Conservation (phyloP, 2,888 invertebrate genomes). For the Brenthis ino region DNA sequence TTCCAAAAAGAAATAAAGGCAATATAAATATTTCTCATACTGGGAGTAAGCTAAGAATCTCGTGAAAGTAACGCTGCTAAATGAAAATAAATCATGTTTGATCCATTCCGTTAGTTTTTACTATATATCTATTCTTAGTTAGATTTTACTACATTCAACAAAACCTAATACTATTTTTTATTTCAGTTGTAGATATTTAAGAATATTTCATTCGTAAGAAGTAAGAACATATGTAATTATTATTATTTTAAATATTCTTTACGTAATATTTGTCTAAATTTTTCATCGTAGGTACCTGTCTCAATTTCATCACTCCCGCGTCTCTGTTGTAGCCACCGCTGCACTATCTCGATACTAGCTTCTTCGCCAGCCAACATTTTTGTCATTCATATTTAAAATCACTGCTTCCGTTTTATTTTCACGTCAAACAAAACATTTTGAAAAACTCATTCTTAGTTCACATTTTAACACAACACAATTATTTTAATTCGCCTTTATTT, state of each 20-base stretch:
- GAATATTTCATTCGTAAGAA: too few relatives aligned
- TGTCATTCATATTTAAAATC: constrained; percentile 56
- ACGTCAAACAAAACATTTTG: constrained; percentile 7
- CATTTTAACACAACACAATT: constrained; percentile 8
- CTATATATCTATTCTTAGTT: too few relatives aligned
- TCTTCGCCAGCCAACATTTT: constrained; percentile 78
- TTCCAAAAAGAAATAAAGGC: too few relatives aligned
- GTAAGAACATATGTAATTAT: too few relatives aligned
- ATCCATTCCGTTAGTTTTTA: too few relatives aligned
- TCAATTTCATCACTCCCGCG: constrained; percentile 68
- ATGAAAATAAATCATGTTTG: too few relatives aligned
- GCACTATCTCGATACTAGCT: constrained; percentile 75
- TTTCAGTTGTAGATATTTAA: too few relatives aligned
- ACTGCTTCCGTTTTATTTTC: constrained; percentile 30
- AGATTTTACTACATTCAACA: too few relatives aligned
- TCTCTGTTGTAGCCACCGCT: constrained; percentile 71
- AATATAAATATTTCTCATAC: too few relatives aligned
- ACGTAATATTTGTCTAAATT: neutral
- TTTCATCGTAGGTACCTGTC: constrained; percentile 51
- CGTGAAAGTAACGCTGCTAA: too few relatives aligned
- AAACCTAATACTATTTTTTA: too few relatives aligned
- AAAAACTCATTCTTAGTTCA: constrained; percentile 10
- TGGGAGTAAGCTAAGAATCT: too few relatives aligned
- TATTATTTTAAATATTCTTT: neutral
- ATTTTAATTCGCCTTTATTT: neutral